Evolutionary conservation across 2,797 vertebrate species (phyloP).

Genomic region (Oreochromis mossambicus): DNA sequence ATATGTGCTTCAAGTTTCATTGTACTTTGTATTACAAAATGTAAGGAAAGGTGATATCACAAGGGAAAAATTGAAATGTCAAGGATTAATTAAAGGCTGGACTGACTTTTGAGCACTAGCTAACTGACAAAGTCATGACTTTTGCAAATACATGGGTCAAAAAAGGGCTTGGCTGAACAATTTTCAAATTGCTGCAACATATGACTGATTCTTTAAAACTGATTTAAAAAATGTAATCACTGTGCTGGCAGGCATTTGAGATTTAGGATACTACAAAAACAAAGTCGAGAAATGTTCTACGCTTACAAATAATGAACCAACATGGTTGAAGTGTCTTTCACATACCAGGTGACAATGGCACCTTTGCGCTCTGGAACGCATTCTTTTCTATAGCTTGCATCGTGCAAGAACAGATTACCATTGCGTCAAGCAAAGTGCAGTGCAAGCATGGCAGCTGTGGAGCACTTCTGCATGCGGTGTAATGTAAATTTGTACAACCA

Average conservation of each 20-base stretch:
- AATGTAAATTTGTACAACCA: neutral
- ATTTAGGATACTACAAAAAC: conserved; percentile 10
- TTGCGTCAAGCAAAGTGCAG: neutral
- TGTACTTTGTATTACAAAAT: conserved; percentile 23
- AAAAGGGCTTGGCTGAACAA: neutral
- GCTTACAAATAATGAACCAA: conserved; percentile 31
- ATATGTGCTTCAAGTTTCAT: conserved; percentile 43
- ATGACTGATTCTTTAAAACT: neutral
- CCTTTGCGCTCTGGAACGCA: neutral
- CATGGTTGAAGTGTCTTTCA: conserved; percentile 2
- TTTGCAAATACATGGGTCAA: neutral
- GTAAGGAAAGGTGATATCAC: conserved; percentile 14
- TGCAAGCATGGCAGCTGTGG: neutral
- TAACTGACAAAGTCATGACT: neutral
- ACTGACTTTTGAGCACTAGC: neutral
- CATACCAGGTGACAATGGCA: neutral
- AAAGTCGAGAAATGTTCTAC: conserved; percentile 4
- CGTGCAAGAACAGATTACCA: neutral
- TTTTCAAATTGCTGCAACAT: conserved; percentile 4
- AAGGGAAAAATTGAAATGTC: conserved; percentile 2
- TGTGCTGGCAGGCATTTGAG: neutral
- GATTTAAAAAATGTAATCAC: neutral
- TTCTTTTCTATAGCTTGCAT: neutral
- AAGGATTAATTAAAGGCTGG: neutral
- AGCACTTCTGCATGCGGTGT: neutral